Base-by-base conservation (phyloP, 2,113 vertebrate genomes). In the Ibidorhyncha struthersii region DNA sequence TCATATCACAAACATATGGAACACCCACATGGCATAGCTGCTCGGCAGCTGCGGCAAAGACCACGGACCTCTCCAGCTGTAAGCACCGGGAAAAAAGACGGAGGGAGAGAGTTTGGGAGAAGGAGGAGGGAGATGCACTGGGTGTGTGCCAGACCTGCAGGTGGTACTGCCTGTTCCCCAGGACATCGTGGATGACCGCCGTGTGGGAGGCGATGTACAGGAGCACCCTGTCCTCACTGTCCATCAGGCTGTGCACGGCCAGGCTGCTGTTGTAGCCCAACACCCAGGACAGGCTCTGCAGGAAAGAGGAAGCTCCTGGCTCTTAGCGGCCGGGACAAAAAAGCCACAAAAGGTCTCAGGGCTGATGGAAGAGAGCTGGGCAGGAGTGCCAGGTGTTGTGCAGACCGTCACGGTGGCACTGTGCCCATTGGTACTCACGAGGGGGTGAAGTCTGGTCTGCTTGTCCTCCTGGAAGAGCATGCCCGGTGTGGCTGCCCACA, bases 191-290 rank as follows among this genome's bases (percentile, higher is more conserved):
- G 93, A 99, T 98, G 88, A 99, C 97, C 1, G 96, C 99, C 0
- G 96, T 97, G 95, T 99, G 98, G 34, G 97, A 97, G 15, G 97
- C 98, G 36, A 96, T 59, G 0, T 99, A 99, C 30, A 99, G 98
- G 34, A 99, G 89, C 78, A 99, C 97, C 78, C 91, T 96, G 32
- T 98, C 87, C n/a, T 97, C 95, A 20, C 98, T 88, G 8, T 99
- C 99, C 59, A 98, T 98, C 78, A 99, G 91, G 74, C 98, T 98
- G 96, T 98, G 98, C 78, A 99, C 98, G 0, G 99, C 98, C 59
- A 99, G 97, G 16, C 89, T 89, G 38, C 95, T 98, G 96, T 99
- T 99, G 96, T 98, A 99, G 15, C 99, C 99, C 38, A 98, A 98
- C 2, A 98, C 98, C 99, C 99, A 99, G 3, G 98, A 97, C 86